These are phyloP conservation scores for Euschistus heros DNA, from an alignment of 1,140 invertebrate genomes.

Conservation along the genomic window DNA sequence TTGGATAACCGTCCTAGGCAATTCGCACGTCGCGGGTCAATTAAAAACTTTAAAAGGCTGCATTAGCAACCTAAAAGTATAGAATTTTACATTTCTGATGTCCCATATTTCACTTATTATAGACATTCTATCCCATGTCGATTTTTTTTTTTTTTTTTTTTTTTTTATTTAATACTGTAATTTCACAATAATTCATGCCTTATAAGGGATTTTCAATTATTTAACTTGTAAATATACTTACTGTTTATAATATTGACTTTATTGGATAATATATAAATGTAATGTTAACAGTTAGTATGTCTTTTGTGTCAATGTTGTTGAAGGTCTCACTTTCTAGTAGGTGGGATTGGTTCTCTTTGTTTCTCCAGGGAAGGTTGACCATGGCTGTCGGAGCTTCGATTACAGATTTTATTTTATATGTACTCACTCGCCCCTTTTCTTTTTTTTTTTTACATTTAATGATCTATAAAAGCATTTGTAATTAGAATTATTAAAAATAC, in stretches of 20 bases:
- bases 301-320: constrained; percentile 11
- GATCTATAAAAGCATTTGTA: too few species aligned
- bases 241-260: neutral
- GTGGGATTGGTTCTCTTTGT: neutral
- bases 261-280: neutral
- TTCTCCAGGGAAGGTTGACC: neutral
- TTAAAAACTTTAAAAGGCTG: neutral
- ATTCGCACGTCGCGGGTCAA: constrained; percentile 10
- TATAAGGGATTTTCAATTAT: constrained; percentile 2
- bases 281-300: constrained; percentile 14
- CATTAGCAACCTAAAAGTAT: neutral
- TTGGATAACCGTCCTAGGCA: constrained; percentile 12
- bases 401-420: too few species aligned
- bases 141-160: too few species aligned
- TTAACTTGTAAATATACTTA: constrained; percentile 11
- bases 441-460: too few species aligned
- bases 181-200: constrained; percentile 4
- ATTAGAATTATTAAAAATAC: too few species aligned
- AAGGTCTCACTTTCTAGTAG: neutral
- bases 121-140: too few species aligned
- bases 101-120: neutral
- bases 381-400: neutral
- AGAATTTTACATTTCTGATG: neutral
- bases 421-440: too few species aligned
- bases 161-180: neutral